Percentiles rank a stretch among this genome's conserved stretches.
phyloP scores from a whole-genome alignment of 2,113 vertebrate genomes.

The Leucosticte australis region DNA sequence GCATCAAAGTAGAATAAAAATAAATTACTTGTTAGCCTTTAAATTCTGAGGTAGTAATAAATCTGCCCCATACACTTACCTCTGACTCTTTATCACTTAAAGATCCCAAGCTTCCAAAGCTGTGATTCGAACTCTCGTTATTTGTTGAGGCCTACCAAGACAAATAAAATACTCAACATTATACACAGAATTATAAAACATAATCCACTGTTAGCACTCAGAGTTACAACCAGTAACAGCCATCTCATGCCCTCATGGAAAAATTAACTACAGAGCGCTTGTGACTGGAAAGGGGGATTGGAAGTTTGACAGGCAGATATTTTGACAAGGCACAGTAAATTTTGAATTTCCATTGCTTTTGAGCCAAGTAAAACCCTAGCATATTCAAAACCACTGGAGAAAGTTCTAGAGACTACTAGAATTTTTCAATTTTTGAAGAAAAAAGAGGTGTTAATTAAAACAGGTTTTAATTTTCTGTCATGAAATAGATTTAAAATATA shows the following conservation, averaged over 20 bases:
- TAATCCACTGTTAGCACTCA: background rate
- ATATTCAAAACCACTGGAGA: background rate
- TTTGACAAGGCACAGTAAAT: background rate
- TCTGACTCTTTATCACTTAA: constrained; percentile 98
- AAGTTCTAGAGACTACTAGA: background rate
- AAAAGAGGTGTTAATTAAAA: background rate
- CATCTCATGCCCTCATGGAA: background rate
- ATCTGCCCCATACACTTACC: constrained; percentile 73
- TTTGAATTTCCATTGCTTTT: background rate
- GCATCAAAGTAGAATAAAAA: background rate
- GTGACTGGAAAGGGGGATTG: background rate
- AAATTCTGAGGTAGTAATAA: background rate
- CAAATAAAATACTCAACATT: background rate
- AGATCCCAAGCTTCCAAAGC: constrained; percentile 97
- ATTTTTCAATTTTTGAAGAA: background rate
- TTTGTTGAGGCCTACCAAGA: constrained; percentile 90
- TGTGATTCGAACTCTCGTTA: constrained; percentile 99
- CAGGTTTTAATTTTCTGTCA: background rate
- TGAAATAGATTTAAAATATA: background rate
- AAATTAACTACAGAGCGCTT: background rate
- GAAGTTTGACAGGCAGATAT: background rate
- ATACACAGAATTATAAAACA: background rate
- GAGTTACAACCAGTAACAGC: background rate
- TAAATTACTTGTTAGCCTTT: background rate
- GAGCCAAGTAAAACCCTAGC: background rate